Conservation (phyloP, 1,140 invertebrate genomes). For the Lysiphlebus fabarum region DNA sequence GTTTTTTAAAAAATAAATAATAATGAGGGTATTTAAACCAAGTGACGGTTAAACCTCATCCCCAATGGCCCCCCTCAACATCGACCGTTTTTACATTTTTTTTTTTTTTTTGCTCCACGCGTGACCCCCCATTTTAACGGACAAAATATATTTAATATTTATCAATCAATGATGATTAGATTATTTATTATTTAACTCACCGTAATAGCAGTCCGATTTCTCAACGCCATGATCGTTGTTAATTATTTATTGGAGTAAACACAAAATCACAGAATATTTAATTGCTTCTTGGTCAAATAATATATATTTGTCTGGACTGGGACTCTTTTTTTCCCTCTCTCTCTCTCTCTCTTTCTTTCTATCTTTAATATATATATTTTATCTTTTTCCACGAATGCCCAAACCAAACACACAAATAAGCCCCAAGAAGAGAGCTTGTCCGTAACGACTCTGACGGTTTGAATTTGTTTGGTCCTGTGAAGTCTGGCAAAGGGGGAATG, state of each 20-base stretch:
- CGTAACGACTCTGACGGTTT: slow-evolving; percentile 40
- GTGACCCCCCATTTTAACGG: too few species aligned
- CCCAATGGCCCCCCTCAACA: background rate
- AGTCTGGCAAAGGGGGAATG: too few species aligned
- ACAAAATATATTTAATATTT: background rate
- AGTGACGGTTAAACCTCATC: slow-evolving; percentile 22
- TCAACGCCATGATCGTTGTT: slow-evolving; percentile 38
- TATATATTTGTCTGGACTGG: too few species aligned
- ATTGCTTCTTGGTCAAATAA: background rate
- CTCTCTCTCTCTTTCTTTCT: too few species aligned
- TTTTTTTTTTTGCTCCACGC: background rate
- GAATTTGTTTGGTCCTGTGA: slow-evolving; percentile 39
- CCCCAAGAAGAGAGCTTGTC: slow-evolving; percentile 10
- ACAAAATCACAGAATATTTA: slow-evolving; percentile 5
- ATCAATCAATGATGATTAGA: background rate
- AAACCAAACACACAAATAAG: slow-evolving; percentile 13
- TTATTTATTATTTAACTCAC: slow-evolving; percentile 30
- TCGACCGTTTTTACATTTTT: background rate
- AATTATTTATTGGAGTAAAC: slow-evolving; percentile 11
- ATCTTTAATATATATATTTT: too few species aligned
- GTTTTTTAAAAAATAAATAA: slow-evolving; percentile 14
- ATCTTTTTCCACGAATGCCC: slow-evolving; percentile 19
- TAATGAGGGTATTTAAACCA: slow-evolving; percentile 6
- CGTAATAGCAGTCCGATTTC: slow-evolving; percentile 36
- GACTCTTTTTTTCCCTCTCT: too few species aligned